These are phyloP conservation scores for Cepaea nemoralis DNA, from an alignment of 1,140 invertebrate genomes.

Conservation along the genomic window DNA sequence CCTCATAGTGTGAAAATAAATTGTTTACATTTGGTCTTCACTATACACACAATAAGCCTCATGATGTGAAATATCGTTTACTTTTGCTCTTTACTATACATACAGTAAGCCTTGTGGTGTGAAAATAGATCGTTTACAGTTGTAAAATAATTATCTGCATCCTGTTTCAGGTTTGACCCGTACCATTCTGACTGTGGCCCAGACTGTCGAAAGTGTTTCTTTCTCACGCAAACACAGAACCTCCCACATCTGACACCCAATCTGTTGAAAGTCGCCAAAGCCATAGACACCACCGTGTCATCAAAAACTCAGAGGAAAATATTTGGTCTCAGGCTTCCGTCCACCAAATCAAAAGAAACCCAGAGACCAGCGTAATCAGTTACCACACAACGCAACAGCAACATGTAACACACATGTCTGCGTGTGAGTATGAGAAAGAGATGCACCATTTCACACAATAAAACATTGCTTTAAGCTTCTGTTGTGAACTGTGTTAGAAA, in stretches of 20 bases:
- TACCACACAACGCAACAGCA: background rate
- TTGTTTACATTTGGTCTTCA: too few relatives aligned
- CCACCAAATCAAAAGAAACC: too few relatives aligned
- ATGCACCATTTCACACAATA: too few relatives aligned
- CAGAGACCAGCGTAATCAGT: background rate
- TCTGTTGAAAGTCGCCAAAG: background rate
- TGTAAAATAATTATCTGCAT: background rate
- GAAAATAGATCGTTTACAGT: too few relatives aligned
- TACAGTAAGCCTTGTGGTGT: too few relatives aligned
- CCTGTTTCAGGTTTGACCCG: background rate
- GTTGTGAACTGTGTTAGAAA: too few relatives aligned
- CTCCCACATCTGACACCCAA: background rate
- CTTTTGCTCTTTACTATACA: too few relatives aligned
- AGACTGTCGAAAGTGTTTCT: background rate
- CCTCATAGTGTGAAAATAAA: too few relatives aligned
- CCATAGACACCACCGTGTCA: background rate
- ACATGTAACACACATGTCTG: background rate
- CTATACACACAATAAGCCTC: too few relatives aligned
- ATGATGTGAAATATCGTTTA: too few relatives aligned
- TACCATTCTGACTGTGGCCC: background rate
- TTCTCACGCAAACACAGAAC: background rate
- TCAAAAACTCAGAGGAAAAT: background rate
- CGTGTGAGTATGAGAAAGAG: too few relatives aligned
- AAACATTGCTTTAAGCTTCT: too few relatives aligned
- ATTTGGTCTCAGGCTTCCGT: background rate